Evolutionary conservation across 2,888 invertebrate species (phyloP).

Genomic region (Drosophila cracens): DNA sequence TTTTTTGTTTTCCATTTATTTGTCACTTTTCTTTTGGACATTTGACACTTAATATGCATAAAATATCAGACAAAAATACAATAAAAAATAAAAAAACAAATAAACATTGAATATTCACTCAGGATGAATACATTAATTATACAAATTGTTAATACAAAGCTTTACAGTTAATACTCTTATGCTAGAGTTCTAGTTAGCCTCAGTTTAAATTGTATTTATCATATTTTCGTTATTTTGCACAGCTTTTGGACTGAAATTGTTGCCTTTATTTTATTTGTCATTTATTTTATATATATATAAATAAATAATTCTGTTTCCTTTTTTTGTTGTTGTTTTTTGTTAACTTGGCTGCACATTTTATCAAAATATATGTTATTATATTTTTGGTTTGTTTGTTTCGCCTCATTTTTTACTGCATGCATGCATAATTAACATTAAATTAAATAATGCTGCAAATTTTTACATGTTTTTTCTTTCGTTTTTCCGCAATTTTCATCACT

Average conservation of each 20-base stretch:
- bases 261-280: slow-evolving; percentile 5
- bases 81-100: slow-evolving; percentile 16
- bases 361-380: slow-evolving; percentile 58
- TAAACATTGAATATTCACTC: slow-evolving; percentile 8
- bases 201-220: slow-evolving; percentile 1
- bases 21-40: slow-evolving; percentile 4
- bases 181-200: slow-evolving; percentile 8
- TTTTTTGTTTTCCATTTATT: slow-evolving; percentile 42
- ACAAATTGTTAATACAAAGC: slow-evolving; percentile 27
- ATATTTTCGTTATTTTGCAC: slow-evolving; percentile 1
- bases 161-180: slow-evolving; percentile 22
- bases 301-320: neutral
- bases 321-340: neutral
- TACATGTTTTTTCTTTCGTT: slow-evolving; percentile 30
- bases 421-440: slow-evolving; percentile 26
- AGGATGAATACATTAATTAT: slow-evolving; percentile 22
- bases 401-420: neutral
- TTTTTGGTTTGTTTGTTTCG: neutral
- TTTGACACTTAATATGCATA: slow-evolving; percentile 36
- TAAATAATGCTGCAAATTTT: slow-evolving; percentile 14
- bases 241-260: slow-evolving; percentile 21
- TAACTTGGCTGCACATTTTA: slow-evolving; percentile 24
- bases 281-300: neutral
- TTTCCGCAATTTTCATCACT: slow-evolving; percentile 1
- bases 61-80: slow-evolving; percentile 50